phyloP scores from a whole-genome alignment of 2,797 vertebrate genomes.

The Paguma larvata region DNA sequence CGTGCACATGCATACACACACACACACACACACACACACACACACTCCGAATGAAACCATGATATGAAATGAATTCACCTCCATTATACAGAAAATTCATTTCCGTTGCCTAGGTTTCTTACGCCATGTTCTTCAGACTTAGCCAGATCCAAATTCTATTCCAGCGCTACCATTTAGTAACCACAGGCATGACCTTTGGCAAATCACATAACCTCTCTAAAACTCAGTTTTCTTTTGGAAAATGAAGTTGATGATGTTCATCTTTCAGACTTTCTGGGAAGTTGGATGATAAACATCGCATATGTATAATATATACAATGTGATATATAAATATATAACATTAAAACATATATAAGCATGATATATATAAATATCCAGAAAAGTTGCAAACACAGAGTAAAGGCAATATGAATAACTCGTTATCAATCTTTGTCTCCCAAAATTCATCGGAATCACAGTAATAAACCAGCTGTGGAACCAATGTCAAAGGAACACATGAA shows the following conservation, averaged over 20 bases:
- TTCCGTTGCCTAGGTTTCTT: conserved; percentile 24
- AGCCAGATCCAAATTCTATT: background rate
- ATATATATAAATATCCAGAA: background rate
- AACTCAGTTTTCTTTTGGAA: background rate
- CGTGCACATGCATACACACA: background rate
- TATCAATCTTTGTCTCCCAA: background rate
- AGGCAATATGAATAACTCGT: background rate
- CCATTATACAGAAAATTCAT: background rate
- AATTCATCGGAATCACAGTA: conserved; percentile 44
- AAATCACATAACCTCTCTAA: background rate
- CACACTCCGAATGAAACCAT: background rate
- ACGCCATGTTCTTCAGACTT: background rate
- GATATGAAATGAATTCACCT: conserved; percentile 33
- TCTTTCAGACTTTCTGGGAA: background rate
- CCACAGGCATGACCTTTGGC: background rate
- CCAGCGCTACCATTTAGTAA: background rate
- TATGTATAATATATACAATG: background rate
- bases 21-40: background rate
- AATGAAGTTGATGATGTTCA: background rate
- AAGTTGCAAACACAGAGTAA: background rate
- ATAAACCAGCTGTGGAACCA: background rate
- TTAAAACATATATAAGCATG: background rate
- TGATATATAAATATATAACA: background rate
- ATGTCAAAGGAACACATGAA: conserved; percentile 32
- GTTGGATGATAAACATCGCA: background rate